These are phyloP conservation scores for human DNA, from an alignment of 2,113 vertebrate species.

Conservation along the genomic window DNA sequence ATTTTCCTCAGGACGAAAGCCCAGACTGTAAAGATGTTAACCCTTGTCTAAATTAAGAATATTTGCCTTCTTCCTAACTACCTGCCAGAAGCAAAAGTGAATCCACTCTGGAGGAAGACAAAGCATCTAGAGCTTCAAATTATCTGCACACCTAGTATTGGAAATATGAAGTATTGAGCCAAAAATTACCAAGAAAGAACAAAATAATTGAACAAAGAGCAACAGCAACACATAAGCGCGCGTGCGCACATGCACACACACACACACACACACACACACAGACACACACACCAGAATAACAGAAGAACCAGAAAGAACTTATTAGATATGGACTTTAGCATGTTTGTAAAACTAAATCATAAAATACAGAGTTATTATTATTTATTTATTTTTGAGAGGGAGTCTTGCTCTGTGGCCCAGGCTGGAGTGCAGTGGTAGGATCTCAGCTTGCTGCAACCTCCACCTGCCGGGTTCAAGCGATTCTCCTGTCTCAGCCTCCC, in stretches of 20 bases:
- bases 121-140: neutral
- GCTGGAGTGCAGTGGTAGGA: too few species aligned
- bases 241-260: too few species aligned
- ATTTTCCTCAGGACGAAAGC: neutral
- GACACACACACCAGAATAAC: neutral
- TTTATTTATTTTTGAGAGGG: too few species aligned
- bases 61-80: accelerated
- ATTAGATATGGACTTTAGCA: neutral
- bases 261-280: neutral
- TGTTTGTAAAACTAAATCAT: neutral
- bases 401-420: too few species aligned
- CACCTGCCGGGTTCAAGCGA: too few species aligned
- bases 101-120: neutral
- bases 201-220: neutral
- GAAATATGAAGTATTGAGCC: too few species aligned
- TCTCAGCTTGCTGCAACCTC: too few species aligned
- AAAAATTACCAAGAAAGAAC: neutral
- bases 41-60: neutral
- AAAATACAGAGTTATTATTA: neutral
- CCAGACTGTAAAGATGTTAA: neutral
- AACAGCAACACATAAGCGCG: accelerated
- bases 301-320: neutral
- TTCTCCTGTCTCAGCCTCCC: too few species aligned
- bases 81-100: neutral
- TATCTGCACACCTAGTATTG: too few species aligned